Base-by-base conservation (phyloP, 2,113 vertebrate genomes). In the Neotoma lepida region DNA sequence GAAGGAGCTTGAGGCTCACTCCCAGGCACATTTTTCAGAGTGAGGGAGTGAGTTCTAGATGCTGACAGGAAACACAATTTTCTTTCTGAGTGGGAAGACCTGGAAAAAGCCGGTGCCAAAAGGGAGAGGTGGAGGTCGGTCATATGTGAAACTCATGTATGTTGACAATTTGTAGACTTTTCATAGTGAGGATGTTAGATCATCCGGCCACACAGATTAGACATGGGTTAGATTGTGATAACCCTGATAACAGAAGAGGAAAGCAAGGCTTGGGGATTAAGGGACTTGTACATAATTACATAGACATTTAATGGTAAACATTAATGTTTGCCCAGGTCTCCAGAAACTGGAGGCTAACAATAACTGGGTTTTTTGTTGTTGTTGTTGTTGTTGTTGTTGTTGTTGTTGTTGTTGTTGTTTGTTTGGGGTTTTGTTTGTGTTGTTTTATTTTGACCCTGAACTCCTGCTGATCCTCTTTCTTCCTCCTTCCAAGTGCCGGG, bases 1-100 rank as follows among this genome's bases (percentile, higher is more conserved):
- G 13, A 87, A 81, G 86, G 84, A 94, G 86, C 94, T 87, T 71
- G 56, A 95, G n/a, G 82, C 63, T 70, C 84, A 58, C 28, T 56
- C 41, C 44, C 35, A 24, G 86, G 51, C 81, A 73, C 54, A 46
- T 26, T 92, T 89, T 35, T 28, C 24, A 66, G 66, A 6, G 2
- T 17, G 46, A 76, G 10, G 22, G 46, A 70, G 49, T 54, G 35
- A 18, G 35, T 76, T 49, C 66, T 35, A 22, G 4, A 9, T 9
- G 9, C 22, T 63, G 49, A 61, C 35, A 58, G 91, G 30, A 89
- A 58, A 58, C 7, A 1, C 33, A 28, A 26, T 74, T 93, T 71
- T 66, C 58, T 88, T 74, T 77, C 70, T 1, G 1, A 3, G 70
- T 2, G 20, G 51, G 20, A 44, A 51, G 66, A 78, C 66, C 39